phyloP scores from a whole-genome alignment of 2,797 vertebrate genomes.

The Meda fulgida region DNA sequence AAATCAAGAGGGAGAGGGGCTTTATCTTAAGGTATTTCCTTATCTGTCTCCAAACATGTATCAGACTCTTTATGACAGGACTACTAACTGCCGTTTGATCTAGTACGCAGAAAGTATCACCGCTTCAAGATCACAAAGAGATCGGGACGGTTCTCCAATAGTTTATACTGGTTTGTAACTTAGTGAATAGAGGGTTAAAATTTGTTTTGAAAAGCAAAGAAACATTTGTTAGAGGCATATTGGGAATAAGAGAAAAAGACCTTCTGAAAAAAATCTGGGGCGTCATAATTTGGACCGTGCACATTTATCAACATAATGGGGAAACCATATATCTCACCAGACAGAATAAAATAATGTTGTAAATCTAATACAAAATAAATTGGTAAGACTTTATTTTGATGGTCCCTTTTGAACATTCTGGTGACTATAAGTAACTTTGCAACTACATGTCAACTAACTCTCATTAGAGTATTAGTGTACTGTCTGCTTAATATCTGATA shows the following conservation, averaged over 20 bases:
- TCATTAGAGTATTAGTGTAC: no score
- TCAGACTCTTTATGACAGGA: background rate
- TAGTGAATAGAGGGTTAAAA: background rate
- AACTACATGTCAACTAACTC: no score
- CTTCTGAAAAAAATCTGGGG: background rate
- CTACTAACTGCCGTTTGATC: background rate
- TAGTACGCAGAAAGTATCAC: background rate
- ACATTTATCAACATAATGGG: no score
- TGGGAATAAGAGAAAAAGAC: background rate
- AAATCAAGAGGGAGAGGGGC: background rate
- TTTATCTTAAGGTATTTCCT: background rate
- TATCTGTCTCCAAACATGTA: background rate
- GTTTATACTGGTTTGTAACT: background rate
- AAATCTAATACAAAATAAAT: no score
- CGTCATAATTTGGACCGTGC: no score
- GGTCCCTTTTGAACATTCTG: no score
- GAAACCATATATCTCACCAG: no score
- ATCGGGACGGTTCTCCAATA: background rate
- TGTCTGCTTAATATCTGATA: no score
- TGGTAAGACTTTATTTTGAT: no score
- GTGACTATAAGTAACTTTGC: no score
- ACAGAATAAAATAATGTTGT: background rate
- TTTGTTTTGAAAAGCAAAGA: background rate
- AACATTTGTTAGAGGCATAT: no score
- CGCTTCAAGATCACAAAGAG: background rate